These are phyloP conservation scores for Sebastes elongatus DNA, from an alignment of 2,797 vertebrate genomes.

Conservation along the genomic window DNA sequence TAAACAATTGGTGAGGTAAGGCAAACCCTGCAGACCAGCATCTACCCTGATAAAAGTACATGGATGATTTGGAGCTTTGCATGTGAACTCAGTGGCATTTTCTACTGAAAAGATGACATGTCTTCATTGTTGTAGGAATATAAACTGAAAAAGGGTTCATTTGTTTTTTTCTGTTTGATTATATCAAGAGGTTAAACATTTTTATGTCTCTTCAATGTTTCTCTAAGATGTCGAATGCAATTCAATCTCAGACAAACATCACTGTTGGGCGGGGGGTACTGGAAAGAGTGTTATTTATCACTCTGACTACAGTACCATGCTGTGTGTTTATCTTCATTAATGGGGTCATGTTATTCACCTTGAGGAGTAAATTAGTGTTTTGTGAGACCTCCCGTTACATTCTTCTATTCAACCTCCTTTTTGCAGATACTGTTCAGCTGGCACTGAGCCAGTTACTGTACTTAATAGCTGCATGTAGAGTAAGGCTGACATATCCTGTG, in stretches of 20 bases:
- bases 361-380: background rate
- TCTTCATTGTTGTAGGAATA: too few species aligned
- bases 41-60: too few species aligned
- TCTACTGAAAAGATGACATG: too few species aligned
- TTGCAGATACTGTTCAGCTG: slow-evolving; percentile 55
- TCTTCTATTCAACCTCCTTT: slow-evolving; percentile 41
- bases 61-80: too few species aligned
- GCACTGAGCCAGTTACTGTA: slow-evolving; percentile 6
- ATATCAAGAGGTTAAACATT: too few species aligned
- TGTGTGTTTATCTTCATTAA: background rate
- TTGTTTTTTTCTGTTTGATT: too few species aligned
- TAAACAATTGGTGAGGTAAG: too few species aligned
- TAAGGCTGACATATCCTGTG: background rate
- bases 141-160: too few species aligned
- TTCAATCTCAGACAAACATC: background rate
- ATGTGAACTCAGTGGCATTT: too few species aligned
- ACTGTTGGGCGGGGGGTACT: background rate
- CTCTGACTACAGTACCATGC: background rate
- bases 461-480: background rate
- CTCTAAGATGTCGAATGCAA: too few species aligned
- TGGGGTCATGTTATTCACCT: background rate
- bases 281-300: background rate
- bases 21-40: too few species aligned
- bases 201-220: too few species aligned
- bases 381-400: slow-evolving; percentile 33